A percentile compares a stretch with the other conserved stretches of the same genome.
phyloP scores from a whole-genome alignment of 2,113 vertebrate species.

The Passer domesticus region DNA sequence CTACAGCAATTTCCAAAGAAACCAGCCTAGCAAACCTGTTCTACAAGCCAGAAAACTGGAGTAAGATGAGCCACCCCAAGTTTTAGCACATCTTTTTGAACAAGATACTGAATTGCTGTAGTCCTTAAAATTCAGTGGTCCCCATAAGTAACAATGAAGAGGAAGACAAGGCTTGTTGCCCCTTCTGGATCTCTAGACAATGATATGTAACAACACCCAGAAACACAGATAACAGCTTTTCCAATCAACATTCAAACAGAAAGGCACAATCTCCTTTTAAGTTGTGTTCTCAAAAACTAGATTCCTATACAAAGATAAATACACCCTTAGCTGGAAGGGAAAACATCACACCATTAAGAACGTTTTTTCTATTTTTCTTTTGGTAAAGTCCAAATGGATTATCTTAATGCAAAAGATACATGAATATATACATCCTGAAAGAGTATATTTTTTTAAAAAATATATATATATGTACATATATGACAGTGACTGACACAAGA shows the following conservation, averaged over 20 bases:
- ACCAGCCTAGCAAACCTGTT: background rate
- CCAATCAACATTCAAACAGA: background rate
- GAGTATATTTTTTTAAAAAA: background rate
- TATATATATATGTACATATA: background rate
- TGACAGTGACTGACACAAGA: background rate
- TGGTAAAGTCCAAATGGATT: constrained; percentile 43
- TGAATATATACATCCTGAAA: constrained; percentile 47
- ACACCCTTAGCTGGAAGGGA: constrained; percentile 73
- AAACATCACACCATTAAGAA: constrained; percentile 64
- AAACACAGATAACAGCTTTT: background rate
- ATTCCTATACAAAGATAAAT: constrained; percentile 71
- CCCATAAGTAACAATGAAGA: background rate
- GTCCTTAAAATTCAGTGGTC: background rate
- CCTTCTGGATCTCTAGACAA: constrained; percentile 25
- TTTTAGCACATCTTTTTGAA: background rate
- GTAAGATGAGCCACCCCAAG: background rate
- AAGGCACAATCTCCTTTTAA: constrained; percentile 34
- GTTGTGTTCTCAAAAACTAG: background rate
- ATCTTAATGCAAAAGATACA: constrained; percentile 49
- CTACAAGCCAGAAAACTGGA: background rate
- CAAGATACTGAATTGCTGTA: background rate
- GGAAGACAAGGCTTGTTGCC: background rate
- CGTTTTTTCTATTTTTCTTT: constrained; percentile 19
- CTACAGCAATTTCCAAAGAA: background rate
- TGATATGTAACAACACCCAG: background rate